Base-by-base conservation (phyloP, 2,888 invertebrate species). In the Diarsia dahlii region DNA sequence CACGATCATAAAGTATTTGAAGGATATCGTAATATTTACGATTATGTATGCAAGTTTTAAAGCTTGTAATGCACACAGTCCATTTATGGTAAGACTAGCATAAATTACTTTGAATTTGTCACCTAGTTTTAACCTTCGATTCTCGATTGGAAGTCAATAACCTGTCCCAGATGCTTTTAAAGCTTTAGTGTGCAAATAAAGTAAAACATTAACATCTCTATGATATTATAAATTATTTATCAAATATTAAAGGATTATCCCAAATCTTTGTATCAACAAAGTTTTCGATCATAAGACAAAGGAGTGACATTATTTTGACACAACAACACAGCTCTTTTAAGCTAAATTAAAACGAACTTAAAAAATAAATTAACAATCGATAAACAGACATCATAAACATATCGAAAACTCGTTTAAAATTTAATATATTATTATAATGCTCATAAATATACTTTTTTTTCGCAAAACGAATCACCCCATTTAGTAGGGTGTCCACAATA, bases 401-500 rank as follows among this genome's bases (percentile, higher is more conserved):
- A 88, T 85, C 74, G 71, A 81, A 82, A 83, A 71, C 85, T 82
- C 86, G 81, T 85, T 87, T 84, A 82, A 84, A 82, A 79, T 82
- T 80, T 87, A 85, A 88, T 87, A 86, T 79, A 81, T 80, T 87
- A 85, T 87, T 87, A 86, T 79, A 81, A 81, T 73, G 68, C 76
- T 81, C 81, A 78, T 87, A 88, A 87, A 84, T 72, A 81, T 74
- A 65, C 18, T 76, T 80, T 87, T 87, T 92, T 93, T 93, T 91
- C 84, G 92, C 92, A 90, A 90, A 91, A 93, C 92, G 80, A 77
- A 87, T 88, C 91, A 92, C 90, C 92, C 84, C 92, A 89, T 91
- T 91, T 88, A 91, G 94, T 95, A 94, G 95, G 95, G 95, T 95
- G 95, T 93, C 95, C 95, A 95, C 91, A 91, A 95, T 96, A 95